Percentiles rank a stretch among this genome's conserved stretches.
These are phyloP conservation scores for Idaea straminata DNA, from an alignment of 2,888 invertebrate genomes.

Conservation along the genomic window DNA sequence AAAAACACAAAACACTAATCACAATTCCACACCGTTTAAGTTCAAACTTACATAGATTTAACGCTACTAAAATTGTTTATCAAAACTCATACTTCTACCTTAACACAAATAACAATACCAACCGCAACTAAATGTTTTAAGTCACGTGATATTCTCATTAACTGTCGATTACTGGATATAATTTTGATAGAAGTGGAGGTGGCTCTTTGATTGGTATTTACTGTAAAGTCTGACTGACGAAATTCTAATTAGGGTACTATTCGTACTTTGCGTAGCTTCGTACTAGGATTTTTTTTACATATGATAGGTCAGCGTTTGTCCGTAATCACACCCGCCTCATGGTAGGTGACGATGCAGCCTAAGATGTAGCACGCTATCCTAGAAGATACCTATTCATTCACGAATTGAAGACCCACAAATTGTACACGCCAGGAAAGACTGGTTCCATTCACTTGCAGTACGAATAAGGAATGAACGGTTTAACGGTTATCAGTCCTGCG, in stretches of 20 bases:
- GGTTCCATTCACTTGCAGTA: too few species aligned
- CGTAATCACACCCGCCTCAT: too few species aligned
- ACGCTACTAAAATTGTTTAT: slow-evolving; percentile 11
- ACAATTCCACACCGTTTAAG: neutral
- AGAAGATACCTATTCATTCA: too few species aligned
- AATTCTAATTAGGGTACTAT: neutral
- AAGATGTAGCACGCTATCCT: too few species aligned
- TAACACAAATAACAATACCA: slow-evolving; percentile 34
- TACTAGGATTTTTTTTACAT: too few species aligned
- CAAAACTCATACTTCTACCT: slow-evolving; percentile 17
- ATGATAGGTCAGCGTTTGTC: too few species aligned
- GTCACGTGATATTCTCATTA: slow-evolving; percentile 53
- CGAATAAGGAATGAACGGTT: too few species aligned
- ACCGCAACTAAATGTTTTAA: slow-evolving; percentile 33
- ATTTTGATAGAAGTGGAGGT: slow-evolving; percentile 36
- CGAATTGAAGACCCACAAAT: too few species aligned
- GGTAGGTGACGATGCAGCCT: too few species aligned
- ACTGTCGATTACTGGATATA: slow-evolving; percentile 34
- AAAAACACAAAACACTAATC: neutral
- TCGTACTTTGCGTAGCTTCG: neutral
- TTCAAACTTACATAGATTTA: slow-evolving; percentile 10
- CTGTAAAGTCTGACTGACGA: neutral
- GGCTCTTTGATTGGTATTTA: slow-evolving; percentile 39
- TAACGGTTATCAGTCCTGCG: too few species aligned
- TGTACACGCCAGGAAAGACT: too few species aligned